Evolutionary conservation across 2,888 invertebrate species (phyloP), one percentile per base, ranked within the genome.

Genomic region (Drosophila histrio): DNA sequence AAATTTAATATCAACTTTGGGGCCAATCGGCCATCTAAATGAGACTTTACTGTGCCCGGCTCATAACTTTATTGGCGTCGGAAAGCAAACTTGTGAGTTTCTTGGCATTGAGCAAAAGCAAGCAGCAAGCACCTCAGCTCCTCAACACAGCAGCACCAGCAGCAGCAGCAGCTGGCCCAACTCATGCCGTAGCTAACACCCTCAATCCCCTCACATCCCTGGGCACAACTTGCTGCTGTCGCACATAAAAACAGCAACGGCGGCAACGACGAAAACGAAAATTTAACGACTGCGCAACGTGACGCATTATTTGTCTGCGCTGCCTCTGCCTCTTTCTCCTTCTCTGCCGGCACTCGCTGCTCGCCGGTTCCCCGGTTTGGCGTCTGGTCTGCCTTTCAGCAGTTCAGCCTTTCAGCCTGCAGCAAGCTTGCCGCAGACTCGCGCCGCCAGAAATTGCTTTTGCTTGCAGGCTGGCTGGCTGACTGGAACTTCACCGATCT

Each of bases 251-350:
- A 84, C 79, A 58, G 49, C 54, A 43, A 26, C 32, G 24, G 38
- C 49, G 28, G 28, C 59, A 58, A 80, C 78, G 74, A 79, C 77
- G 87, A 80, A 84, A 86, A 86, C 84, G 82, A 83, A 83, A 83
- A 83, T 83, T 83, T 83, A 83, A 83, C 82, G 82, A 83, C 82
- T 83, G 82, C 82, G 82, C 82, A 83, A 83, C 82, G 82, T 83
- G 82, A 83, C 82, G 82, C 82, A 83, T 83, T 83, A 84, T 83
- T 83, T 83, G 82, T 83, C 82, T 83, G 84, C 72, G 57, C 72
- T 68, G 72, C 56, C 53, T 54, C 44, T 50, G 47, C 39, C 56
- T 24, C 19, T 26, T 17, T 15, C 50, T 21, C 19, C 9, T 9
- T 5, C n/a, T 22, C 26, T 46, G 59, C 61, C 59, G 49, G 22